Evolutionary conservation across 2,113 vertebrate species (phyloP).

Genomic region (Procapra przewalskii): DNA sequence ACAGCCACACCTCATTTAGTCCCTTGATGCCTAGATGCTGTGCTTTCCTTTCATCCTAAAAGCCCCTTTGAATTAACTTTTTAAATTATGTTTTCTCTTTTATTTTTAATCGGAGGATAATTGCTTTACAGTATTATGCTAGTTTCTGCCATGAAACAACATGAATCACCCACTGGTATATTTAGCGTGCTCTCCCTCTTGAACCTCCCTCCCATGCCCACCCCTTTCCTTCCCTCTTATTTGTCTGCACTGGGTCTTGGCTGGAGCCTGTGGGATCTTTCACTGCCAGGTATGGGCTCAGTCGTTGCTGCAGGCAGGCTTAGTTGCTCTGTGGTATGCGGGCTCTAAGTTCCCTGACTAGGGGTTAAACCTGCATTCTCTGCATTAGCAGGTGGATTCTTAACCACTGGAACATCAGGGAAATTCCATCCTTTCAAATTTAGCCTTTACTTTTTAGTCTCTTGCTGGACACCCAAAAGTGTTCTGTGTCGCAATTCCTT

Average conservation of each 20-base stretch:
- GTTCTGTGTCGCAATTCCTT: neutral
- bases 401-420: neutral
- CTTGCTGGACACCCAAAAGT: neutral
- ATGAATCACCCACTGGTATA: neutral
- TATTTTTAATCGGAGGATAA: neutral
- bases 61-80: neutral
- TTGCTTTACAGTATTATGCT: neutral
- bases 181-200: neutral
- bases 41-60: neutral
- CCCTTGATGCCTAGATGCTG: fast-evolving
- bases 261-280: neutral
- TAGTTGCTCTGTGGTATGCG: neutral
- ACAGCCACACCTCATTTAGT: fast-evolving
- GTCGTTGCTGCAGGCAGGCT: neutral
- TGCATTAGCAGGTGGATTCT: neutral
- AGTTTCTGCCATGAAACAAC: neutral
- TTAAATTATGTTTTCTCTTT: neutral
- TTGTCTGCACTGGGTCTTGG: neutral
- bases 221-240: neutral
- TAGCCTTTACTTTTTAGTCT: neutral
- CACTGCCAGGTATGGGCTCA: neutral
- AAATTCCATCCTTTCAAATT: neutral
- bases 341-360: neutral
- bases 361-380: neutral
- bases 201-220: neutral